These are phyloP conservation scores for Scalopus aquaticus DNA, from an alignment of 2,113 vertebrate genomes.

Conservation along the genomic window DNA sequence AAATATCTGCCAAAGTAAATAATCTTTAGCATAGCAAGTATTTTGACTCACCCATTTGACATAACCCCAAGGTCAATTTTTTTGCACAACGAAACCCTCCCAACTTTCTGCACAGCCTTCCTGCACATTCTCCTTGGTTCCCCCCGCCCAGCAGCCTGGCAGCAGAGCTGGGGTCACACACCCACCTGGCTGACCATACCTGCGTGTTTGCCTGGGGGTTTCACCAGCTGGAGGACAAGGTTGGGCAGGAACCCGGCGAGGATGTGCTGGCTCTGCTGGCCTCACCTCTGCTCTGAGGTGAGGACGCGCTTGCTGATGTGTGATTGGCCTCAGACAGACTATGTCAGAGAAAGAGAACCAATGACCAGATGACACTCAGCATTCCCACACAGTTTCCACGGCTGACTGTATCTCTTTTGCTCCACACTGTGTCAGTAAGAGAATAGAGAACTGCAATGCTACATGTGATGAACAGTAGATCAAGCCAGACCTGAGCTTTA, in stretches of 20 bases:
- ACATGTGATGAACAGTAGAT: too few relatives aligned
- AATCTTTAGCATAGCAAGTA: neutral
- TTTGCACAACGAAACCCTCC: neutral
- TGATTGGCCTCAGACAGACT: neutral
- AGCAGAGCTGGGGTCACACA: neutral
- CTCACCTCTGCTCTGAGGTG: neutral
- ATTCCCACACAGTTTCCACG: neutral
- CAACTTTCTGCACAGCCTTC: neutral
- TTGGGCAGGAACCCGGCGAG: neutral
- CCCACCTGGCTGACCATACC: neutral
- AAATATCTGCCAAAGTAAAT: neutral
- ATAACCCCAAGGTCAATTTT: neutral
- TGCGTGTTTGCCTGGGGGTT: neutral
- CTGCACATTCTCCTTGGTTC: neutral
- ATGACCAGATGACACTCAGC: neutral
- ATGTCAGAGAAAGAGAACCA: neutral
- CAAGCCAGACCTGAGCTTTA: neutral
- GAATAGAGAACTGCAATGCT: neutral
- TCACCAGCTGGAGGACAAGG: neutral
- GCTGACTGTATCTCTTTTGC: neutral
- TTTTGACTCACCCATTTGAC: neutral
- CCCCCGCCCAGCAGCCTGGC: fast-evolving
- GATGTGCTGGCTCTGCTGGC: neutral
- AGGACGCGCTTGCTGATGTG: neutral
- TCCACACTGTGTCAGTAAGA: neutral